Evolutionary conservation across 2,888 invertebrate genomes (phyloP).

Genomic region (Frankliniella intonsa): DNA sequence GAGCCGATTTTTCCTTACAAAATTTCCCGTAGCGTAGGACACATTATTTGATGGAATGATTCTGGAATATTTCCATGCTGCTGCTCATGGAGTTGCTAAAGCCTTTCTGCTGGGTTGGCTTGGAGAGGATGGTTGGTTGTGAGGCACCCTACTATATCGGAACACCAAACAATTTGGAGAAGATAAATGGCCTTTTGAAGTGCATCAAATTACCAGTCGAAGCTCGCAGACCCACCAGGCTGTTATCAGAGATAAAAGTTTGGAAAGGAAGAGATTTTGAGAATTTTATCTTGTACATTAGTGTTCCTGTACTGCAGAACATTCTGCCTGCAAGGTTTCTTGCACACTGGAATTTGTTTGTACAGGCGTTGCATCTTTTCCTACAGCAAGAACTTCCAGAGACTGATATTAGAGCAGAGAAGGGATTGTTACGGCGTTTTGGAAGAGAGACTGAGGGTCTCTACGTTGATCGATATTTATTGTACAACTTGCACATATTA

Average conservation of each 20-base stretch:
- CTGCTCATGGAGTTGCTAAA: background rate
- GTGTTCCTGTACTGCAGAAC: background rate
- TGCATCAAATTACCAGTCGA: background rate
- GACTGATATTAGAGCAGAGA: background rate
- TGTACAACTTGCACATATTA: background rate
- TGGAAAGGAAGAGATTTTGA: background rate
- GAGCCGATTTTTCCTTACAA: too few relatives aligned
- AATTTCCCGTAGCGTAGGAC: too few relatives aligned
- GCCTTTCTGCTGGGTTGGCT: background rate
- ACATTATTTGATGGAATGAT: background rate
- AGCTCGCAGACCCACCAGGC: background rate
- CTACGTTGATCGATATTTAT: background rate
- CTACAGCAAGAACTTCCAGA: background rate
- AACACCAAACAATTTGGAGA: background rate
- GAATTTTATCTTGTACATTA: background rate
- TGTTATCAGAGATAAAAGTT: background rate
- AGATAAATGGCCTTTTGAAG: background rate
- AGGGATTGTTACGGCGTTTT: background rate
- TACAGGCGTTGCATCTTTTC: background rate
- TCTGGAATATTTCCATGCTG: background rate
- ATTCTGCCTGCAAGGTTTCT: background rate
- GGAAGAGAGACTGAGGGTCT: background rate
- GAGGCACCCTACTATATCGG: background rate
- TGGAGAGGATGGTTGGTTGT: background rate
- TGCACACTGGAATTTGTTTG: background rate